Evolutionary conservation across 2,113 vertebrate genomes (phyloP).

Genomic region (Melanocharis versteri): DNA sequence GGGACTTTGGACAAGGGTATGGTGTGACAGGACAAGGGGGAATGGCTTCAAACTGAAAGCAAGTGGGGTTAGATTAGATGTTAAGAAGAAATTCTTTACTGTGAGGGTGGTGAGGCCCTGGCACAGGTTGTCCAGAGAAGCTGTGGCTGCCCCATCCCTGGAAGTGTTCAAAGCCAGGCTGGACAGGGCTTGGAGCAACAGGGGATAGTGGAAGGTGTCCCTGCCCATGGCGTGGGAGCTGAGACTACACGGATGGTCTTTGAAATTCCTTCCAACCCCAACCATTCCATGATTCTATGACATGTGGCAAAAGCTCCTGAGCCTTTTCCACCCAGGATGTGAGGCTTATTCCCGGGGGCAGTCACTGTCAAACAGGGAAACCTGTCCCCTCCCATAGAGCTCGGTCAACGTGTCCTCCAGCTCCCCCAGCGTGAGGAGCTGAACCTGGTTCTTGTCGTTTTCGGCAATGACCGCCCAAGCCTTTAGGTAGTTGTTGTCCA

Average conservation of each 20-base stretch:
- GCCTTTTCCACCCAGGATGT: background rate
- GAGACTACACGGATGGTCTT: background rate
- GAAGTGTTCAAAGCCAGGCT: background rate
- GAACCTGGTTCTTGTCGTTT: background rate
- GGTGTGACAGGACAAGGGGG: background rate
- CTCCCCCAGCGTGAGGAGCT: background rate
- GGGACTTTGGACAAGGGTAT: background rate
- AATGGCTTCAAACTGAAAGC: background rate
- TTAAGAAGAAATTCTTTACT: background rate
- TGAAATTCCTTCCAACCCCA: background rate
- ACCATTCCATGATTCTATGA: background rate
- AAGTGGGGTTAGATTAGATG: background rate
- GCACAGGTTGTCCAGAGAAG: background rate
- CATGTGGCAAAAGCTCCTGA: background rate
- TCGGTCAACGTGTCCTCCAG: background rate
- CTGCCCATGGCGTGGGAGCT: background rate
- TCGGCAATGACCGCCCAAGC: conserved; percentile 44
- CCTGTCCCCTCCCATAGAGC: background rate
- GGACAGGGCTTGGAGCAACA: background rate
- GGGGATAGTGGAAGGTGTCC: background rate
- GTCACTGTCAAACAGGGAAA: conserved; percentile 26
- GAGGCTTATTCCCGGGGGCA: conserved; percentile 42
- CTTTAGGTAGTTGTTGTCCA: background rate
- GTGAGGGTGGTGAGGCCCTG: background rate
- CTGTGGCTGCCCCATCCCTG: background rate